phyloP scores from a whole-genome alignment of 2,113 vertebrate species.

The Seriola rivoliana region DNA sequence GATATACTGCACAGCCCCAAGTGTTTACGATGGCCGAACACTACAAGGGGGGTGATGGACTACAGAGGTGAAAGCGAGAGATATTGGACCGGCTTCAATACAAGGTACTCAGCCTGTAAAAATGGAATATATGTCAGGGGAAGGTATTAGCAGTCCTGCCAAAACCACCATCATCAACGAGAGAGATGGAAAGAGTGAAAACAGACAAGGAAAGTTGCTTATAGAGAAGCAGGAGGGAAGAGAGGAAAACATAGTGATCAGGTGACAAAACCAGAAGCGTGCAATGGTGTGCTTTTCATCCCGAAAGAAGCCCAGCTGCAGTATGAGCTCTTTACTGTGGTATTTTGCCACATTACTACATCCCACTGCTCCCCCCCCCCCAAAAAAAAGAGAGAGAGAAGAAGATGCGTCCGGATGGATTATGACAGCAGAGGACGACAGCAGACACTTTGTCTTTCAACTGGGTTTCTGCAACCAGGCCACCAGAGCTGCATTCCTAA shows the following conservation, averaged over 20 bases:
- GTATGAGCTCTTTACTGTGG: slow-evolving; percentile 26
- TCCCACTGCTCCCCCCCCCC: background rate
- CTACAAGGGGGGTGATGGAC: slow-evolving; percentile 31
- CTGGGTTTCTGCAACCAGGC: background rate
- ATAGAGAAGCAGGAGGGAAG: background rate
- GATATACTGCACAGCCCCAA: slow-evolving; percentile 26
- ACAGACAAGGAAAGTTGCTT: slow-evolving; percentile 4
- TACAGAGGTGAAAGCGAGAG: slow-evolving; percentile 32
- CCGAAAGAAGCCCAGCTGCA: slow-evolving; percentile 19
- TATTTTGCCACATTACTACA: slow-evolving; percentile 17
- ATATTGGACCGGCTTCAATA: slow-evolving; percentile 21
- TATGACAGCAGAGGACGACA: slow-evolving; percentile 4
- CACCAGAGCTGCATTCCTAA: background rate
- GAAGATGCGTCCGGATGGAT: slow-evolving; percentile 1
- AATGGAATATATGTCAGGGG: slow-evolving; percentile 38
- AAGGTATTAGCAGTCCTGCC: slow-evolving; percentile 45
- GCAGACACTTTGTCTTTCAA: slow-evolving; percentile 17
- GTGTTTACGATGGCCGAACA: slow-evolving; percentile 45
- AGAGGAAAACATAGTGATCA: slow-evolving; percentile 7
- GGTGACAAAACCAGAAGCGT: slow-evolving; percentile 39
- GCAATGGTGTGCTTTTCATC: slow-evolving; percentile 33
- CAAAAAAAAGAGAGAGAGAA: background rate
- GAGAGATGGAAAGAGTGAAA: slow-evolving; percentile 31
- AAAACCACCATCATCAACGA: slow-evolving; percentile 31
- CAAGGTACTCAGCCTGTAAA: slow-evolving; percentile 23